Evolutionary conservation across 2,888 invertebrate species (phyloP).

Genomic region (Linyphia triangularis): DNA sequence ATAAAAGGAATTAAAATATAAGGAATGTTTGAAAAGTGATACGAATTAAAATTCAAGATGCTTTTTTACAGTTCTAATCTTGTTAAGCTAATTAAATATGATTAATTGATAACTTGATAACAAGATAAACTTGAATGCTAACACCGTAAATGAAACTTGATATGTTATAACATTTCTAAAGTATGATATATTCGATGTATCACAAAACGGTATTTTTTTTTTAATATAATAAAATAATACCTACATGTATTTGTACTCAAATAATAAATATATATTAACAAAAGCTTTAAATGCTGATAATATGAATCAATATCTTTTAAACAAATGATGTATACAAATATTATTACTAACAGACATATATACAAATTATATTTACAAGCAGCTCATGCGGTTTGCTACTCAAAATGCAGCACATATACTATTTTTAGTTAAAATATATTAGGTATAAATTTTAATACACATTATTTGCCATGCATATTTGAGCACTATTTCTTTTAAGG

Average conservation of each 20-base stretch:
- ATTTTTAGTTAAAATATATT: background rate
- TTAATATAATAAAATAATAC: background rate
- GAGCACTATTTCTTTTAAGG: conserved; percentile 24
- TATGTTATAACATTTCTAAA: background rate
- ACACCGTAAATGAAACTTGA: background rate
- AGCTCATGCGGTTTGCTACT: background rate
- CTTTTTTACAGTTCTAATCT: too few relatives aligned
- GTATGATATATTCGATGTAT: background rate
- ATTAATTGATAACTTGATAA: too few relatives aligned
- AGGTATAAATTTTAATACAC: background rate
- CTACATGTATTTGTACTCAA: background rate
- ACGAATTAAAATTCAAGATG: too few relatives aligned
- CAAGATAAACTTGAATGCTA: too few relatives aligned
- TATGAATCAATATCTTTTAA: background rate
- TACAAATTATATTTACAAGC: background rate
- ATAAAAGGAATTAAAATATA: too few relatives aligned
- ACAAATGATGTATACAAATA: background rate
- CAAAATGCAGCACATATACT: background rate
- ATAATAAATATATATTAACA: background rate
- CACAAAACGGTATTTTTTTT: background rate
- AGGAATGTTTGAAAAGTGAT: too few relatives aligned
- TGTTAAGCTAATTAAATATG: too few relatives aligned
- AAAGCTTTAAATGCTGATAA: background rate
- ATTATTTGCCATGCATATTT: conserved; percentile 11
- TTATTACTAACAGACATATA: background rate